Conservation (phyloP, 2,113 vertebrate genomes). For the Coptodon bakossiorum region DNA sequence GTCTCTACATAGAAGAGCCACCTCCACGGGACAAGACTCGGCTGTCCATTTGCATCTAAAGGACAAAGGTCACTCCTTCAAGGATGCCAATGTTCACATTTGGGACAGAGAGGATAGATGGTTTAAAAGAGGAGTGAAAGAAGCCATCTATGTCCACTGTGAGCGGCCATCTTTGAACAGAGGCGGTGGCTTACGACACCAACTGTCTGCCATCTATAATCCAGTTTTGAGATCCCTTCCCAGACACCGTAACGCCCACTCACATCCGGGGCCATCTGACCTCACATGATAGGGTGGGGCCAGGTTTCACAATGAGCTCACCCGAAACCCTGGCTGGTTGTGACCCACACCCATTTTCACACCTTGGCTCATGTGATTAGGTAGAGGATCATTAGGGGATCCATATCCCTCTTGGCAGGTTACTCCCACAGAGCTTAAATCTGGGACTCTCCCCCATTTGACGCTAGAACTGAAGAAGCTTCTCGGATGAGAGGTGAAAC, state of each 20-base stretch:
- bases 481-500: not conserved
- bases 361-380: not conserved
- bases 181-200: not conserved
- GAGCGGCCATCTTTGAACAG: not conserved
- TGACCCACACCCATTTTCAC: rapidly evolving
- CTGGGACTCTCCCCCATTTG: not conserved
- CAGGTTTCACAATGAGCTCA: not conserved
- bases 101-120: not conserved
- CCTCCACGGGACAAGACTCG: not conserved
- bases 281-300: not conserved
- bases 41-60: not conserved
- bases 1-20: not conserved
- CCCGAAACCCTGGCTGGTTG: rapidly evolving
- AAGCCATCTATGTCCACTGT: not conserved
- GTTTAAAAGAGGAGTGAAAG: not conserved
- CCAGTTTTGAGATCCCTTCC: too few species aligned
- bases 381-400: not conserved
- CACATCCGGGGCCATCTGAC: not conserved
- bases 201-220: too few species aligned
- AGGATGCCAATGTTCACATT: not conserved
- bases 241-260: rapidly evolving
- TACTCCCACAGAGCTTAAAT: not conserved
- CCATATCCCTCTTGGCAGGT: not conserved
- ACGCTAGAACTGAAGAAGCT: not conserved
- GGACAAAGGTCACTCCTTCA: not conserved